Percentiles rank a stretch among this genome's conserved stretches.
phyloP scores from a whole-genome alignment of 2,797 vertebrate species.

The Pelochelys cantorii region DNA sequence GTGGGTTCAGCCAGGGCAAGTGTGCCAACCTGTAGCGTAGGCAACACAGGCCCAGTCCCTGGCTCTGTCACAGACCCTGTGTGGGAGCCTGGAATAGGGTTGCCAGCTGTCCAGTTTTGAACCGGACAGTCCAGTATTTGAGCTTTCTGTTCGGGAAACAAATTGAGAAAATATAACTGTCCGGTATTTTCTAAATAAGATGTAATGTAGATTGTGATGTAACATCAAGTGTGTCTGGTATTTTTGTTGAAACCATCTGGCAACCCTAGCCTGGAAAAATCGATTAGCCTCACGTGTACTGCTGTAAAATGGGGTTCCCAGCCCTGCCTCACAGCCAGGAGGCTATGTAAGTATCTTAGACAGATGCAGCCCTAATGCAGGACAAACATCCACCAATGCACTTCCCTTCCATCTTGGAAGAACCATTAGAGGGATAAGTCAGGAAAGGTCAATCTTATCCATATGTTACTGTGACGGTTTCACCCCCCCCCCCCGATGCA shows the following conservation, averaged over 20 bases:
- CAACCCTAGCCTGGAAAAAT: background rate
- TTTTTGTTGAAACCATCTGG: too few relatives aligned
- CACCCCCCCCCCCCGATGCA: fast-evolving
- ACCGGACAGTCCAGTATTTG: too few relatives aligned
- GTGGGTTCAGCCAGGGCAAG: background rate
- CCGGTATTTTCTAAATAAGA: too few relatives aligned
- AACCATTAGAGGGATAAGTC: background rate
- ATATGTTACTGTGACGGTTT: background rate
- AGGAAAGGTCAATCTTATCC: background rate
- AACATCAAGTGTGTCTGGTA: too few relatives aligned
- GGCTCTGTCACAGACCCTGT: background rate
- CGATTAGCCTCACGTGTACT: background rate
- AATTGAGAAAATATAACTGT: too few relatives aligned
- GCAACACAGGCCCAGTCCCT: background rate
- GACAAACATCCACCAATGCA: background rate
- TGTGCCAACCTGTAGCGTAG: background rate
- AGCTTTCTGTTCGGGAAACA: too few relatives aligned
- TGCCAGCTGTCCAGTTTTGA: too few relatives aligned
- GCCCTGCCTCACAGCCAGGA: background rate
- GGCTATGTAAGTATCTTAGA: background rate
- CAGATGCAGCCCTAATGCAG: background rate
- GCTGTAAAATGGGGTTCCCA: background rate
- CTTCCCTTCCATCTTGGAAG: background rate
- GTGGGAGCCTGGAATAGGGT: background rate
- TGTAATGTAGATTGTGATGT: too few relatives aligned